These are phyloP conservation scores for Drosophila bipectinata DNA, from an alignment of 1,140 invertebrate genomes.

Conservation along the genomic window DNA sequence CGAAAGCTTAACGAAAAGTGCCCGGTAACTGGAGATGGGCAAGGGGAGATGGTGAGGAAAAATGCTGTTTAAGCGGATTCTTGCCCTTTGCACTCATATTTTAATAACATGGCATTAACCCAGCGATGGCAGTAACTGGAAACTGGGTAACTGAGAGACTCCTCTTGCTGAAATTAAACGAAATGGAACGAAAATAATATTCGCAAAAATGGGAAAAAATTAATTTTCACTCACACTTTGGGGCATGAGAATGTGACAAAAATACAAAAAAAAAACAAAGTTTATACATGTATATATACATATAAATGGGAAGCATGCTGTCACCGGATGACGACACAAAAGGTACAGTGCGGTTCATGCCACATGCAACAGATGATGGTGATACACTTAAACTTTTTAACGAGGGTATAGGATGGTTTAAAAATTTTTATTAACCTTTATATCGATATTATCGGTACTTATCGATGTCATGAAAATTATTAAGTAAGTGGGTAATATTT, in stretches of 20 bases:
- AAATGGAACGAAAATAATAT: slow-evolving; percentile 63
- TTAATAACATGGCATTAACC: slow-evolving; percentile 59
- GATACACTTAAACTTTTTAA: no score
- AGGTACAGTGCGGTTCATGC: slow-evolving; percentile 6
- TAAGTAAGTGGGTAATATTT: no score
- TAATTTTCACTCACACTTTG: slow-evolving; percentile 52
- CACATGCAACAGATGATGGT: slow-evolving; percentile 24
- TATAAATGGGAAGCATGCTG: not conserved
- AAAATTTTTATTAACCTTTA: no score
- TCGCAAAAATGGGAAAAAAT: slow-evolving; percentile 70
- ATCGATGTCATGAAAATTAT: no score
- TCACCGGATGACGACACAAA: slow-evolving; percentile 7
- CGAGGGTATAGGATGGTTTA: slow-evolving; percentile 1
- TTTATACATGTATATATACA: no score
- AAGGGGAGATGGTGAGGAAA: slow-evolving; percentile 12
- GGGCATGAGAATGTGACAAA: slow-evolving; percentile 12
- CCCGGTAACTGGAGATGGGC: slow-evolving; percentile 11
- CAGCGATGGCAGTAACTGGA: slow-evolving; percentile 4
- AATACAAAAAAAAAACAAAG: not conserved
- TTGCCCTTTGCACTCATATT: slow-evolving; percentile 17
- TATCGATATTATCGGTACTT: no score
- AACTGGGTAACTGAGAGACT: no score
- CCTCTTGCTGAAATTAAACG: slow-evolving; percentile 41
- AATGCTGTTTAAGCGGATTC: slow-evolving; percentile 68
- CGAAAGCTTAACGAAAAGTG: slow-evolving; percentile 11